Evolutionary conservation across 2,113 vertebrate genomes (phyloP).

Genomic region (Tympanuchus pallidicinctus): DNA sequence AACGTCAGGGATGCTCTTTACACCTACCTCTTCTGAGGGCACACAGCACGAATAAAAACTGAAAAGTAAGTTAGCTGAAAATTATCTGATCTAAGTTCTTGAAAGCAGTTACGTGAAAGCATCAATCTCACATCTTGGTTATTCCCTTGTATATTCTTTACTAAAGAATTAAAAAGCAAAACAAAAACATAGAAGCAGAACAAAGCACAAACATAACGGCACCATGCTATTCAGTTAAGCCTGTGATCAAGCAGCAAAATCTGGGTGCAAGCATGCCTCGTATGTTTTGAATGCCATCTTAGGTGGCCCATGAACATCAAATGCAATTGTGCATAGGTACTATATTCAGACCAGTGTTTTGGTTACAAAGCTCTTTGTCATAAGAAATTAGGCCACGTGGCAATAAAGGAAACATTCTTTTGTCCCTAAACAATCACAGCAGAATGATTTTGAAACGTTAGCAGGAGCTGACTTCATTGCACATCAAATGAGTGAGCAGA

Average conservation of each 20-base stretch:
- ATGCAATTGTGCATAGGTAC: neutral
- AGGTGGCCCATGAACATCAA: conserved; percentile 2
- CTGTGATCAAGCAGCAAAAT: neutral
- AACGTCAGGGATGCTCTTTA: neutral
- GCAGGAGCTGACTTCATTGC: neutral
- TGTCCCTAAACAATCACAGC: conserved; percentile 22
- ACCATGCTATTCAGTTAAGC: neutral
- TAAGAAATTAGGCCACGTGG: conserved; percentile 40
- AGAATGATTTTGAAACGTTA: conserved; percentile 3
- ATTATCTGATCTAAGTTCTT: neutral
- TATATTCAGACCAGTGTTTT: neutral
- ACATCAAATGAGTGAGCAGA: neutral
- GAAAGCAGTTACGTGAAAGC: neutral
- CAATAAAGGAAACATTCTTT: conserved; percentile 38
- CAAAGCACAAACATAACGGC: neutral
- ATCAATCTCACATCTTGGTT: neutral
- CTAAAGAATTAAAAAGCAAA: neutral
- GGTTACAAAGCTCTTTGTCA: conserved; percentile 38
- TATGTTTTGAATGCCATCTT: neutral
- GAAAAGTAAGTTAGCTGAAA: neutral
- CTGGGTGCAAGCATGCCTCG: neutral
- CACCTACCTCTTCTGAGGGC: neutral
- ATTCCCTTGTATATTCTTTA: neutral
- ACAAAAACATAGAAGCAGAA: neutral
- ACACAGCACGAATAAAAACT: neutral